Percentiles rank a stretch among this genome's conserved stretches.
phyloP scores from a whole-genome alignment of 2,797 vertebrate species.

The Catostomus latipinnis region DNA sequence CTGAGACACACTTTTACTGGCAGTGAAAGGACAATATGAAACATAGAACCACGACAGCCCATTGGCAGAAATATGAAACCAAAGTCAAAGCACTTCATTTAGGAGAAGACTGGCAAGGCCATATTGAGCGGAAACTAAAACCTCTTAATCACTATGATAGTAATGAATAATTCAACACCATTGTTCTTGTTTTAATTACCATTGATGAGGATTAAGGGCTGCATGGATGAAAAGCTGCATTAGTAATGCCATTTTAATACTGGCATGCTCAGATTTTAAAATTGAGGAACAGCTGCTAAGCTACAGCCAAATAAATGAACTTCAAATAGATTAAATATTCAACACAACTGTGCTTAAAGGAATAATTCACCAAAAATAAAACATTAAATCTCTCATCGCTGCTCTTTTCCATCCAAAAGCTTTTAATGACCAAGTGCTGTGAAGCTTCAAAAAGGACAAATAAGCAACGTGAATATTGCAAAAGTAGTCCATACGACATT shows the following conservation, averaged over 20 bases:
- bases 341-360: not conserved
- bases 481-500: too few relatives aligned
- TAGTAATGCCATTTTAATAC: conserved; percentile 38
- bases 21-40: conserved; percentile 2
- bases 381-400: not conserved
- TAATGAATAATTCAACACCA: conserved; percentile 43
- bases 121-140: conserved; percentile 32
- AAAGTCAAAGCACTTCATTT: conserved; percentile 34
- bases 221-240: conserved; percentile 45
- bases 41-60: not conserved
- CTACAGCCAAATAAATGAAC: conserved; percentile 2
- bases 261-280: conserved; percentile 1
- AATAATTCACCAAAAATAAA: not conserved
- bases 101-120: conserved; percentile 22
- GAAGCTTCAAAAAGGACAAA: too few relatives aligned
- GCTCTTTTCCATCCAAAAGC: not conserved
- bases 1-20: conserved; percentile 13
- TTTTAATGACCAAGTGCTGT: too few relatives aligned
- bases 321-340: not conserved
- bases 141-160: conserved; percentile 21
- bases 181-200: conserved; percentile 49
- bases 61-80: conserved; percentile 27
- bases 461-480: too few relatives aligned
- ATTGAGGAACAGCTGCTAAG: conserved; percentile 24
- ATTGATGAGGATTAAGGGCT: conserved; percentile 38